These are phyloP conservation scores for Meandrina meandrites DNA, from an alignment of 92 coral and sea anemone genomes.

Conservation along the genomic window DNA sequence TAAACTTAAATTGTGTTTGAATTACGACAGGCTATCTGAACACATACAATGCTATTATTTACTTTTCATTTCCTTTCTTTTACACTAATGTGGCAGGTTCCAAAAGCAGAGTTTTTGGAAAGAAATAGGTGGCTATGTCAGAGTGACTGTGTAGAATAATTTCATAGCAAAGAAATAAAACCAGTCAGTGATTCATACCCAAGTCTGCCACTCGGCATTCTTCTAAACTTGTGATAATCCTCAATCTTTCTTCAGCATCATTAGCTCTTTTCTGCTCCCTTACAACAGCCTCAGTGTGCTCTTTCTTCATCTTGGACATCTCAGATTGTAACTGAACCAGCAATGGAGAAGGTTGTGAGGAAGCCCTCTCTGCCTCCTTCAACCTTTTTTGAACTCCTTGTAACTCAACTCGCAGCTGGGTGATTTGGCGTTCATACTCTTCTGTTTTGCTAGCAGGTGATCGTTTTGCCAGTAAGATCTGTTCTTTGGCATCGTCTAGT, in stretches of 20 bases:
- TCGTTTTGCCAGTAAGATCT: slow-evolving; percentile 48
- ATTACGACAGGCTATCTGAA: too few relatives aligned
- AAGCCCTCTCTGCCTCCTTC: slow-evolving; percentile 68
- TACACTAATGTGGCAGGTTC: too few relatives aligned
- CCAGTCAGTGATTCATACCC: slow-evolving; percentile 60
- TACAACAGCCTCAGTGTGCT: slow-evolving; percentile 76
- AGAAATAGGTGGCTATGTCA: too few relatives aligned
- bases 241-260: slow-evolving; percentile 90
- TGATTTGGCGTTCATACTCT: slow-evolving; percentile 74
- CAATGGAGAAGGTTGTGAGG: slow-evolving; percentile 81
- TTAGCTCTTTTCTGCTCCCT: slow-evolving; percentile 91
- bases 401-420: slow-evolving; percentile 63
- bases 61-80: too few relatives aligned
- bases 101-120: too few relatives aligned
- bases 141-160: too few relatives aligned
- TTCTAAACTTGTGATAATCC: slow-evolving; percentile 83
- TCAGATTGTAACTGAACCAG: slow-evolving; percentile 80
- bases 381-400: slow-evolving; percentile 63
- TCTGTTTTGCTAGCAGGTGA: slow-evolving; percentile 73
- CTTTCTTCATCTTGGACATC: slow-evolving; percentile 87
- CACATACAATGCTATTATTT: too few relatives aligned
- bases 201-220: slow-evolving; percentile 94
- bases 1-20: too few relatives aligned
- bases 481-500: slow-evolving; percentile 81
- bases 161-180: neutral